Conservation (phyloP, 2,888 invertebrate species). For the Bombylius discolor region DNA sequence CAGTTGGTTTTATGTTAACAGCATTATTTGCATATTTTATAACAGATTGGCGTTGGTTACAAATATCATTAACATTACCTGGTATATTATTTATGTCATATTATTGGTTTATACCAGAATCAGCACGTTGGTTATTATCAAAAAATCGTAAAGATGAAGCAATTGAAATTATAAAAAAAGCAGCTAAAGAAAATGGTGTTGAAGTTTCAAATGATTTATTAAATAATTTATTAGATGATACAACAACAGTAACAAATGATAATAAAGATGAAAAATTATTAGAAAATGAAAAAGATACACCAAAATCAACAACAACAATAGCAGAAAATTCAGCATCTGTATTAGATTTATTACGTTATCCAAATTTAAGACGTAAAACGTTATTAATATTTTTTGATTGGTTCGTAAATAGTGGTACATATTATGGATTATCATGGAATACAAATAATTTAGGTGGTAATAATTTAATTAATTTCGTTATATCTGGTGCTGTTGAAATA, state of each 20-base stretch:
- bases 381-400: conserved; percentile 61
- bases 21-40: conserved; percentile 54
- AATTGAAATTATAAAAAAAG: conserved; percentile 45
- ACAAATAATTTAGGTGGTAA: conserved; percentile 58
- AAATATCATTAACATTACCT: conserved; percentile 55
- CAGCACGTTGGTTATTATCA: conserved; percentile 55
- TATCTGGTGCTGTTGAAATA: conserved; percentile 63
- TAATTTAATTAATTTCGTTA: conserved; percentile 56
- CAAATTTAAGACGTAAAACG: conserved; percentile 50
- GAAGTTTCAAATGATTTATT: conserved; percentile 42
- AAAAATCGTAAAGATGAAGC: conserved; percentile 51
- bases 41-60: conserved; percentile 54
- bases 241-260: conserved; percentile 14
- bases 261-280: conserved; percentile 15
- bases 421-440: conserved; percentile 67
- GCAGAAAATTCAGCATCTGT: conserved; percentile 35
- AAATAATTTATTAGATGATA: conserved; percentile 40
- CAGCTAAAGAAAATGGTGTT: conserved; percentile 52
- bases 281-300: conserved; percentile 22
- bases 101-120: conserved; percentile 66
- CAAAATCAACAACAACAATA: background rate
- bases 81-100: conserved; percentile 53
- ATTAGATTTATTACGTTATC: conserved; percentile 48
- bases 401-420: conserved; percentile 65
- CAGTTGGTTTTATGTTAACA: conserved; percentile 54